phyloP scores from a whole-genome alignment of 2,888 invertebrate genomes.

The Dichetophora obliterata region DNA sequence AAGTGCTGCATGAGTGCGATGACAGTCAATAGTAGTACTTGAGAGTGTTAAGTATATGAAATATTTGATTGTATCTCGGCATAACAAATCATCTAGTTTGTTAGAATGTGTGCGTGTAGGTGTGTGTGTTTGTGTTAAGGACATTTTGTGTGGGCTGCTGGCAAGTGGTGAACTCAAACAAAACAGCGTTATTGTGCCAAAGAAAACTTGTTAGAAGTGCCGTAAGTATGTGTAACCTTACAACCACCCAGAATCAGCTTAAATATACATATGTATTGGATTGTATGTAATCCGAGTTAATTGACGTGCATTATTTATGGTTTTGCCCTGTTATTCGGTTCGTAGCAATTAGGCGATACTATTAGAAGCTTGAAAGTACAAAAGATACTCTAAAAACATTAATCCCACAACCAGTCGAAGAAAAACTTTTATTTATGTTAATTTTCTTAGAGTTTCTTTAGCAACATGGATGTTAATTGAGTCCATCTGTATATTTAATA shows the following conservation, averaged over 20 bases:
- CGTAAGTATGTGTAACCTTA: neutral
- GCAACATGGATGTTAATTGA: too few species aligned
- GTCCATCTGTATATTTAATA: too few species aligned
- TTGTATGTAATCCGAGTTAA: conserved; percentile 52
- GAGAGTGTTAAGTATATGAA: neutral
- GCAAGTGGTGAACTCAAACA: neutral
- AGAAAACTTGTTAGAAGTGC: neutral
- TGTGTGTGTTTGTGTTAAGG: neutral
- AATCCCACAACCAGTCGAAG: too few species aligned
- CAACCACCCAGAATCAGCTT: conserved; percentile 44
- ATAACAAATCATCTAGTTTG: neutral
- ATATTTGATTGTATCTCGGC: neutral
- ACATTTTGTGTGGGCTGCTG: too few species aligned
- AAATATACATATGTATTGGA: conserved; percentile 32
- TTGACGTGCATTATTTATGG: conserved; percentile 52
- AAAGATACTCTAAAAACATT: too few species aligned
- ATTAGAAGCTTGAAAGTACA: too few species aligned
- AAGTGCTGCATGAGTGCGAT: too few species aligned
- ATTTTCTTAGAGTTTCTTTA: too few species aligned
- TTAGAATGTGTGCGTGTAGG: neutral
- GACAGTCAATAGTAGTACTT: too few species aligned
- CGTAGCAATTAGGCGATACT: neutral
- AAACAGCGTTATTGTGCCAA: neutral
- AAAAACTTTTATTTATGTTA: too few species aligned
- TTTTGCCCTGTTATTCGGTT: neutral